phyloP scores from a whole-genome alignment of 64 coral and sea anemone genomes.

The Stichodactyla mertensii region DNA sequence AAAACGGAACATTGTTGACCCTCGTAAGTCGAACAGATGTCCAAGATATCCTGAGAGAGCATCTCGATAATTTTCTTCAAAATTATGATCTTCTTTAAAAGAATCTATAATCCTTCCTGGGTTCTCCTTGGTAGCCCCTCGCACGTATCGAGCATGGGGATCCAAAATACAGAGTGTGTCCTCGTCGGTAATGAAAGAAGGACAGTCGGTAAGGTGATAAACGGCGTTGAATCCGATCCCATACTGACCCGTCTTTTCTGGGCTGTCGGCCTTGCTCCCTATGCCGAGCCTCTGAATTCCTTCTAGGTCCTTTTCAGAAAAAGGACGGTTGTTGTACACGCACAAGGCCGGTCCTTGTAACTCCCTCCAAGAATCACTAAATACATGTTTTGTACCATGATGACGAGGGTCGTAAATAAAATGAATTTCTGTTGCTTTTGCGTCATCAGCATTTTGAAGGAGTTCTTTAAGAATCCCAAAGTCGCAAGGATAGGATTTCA shows the following conservation, averaged over 20 bases:
- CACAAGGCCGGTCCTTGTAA: constrained; percentile 71
- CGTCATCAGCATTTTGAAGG: constrained; percentile 69
- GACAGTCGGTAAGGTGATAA: constrained; percentile 80
- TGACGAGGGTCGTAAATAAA: constrained; percentile 67
- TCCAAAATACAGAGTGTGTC: constrained; percentile 81
- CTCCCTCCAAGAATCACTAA: constrained; percentile 63
- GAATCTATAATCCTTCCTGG: constrained; percentile 63
- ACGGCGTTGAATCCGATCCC: constrained; percentile 79
- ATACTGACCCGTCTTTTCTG: constrained; percentile 70
- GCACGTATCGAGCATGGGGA: constrained; percentile 65
- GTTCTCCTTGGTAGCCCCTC: constrained; percentile 27
- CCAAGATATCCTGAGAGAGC: constrained; percentile 73
- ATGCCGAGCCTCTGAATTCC: constrained; percentile 58
- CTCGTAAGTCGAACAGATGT: constrained; percentile 61
- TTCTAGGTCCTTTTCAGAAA: constrained; percentile 44
- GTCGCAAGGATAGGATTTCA: constrained; percentile 76
- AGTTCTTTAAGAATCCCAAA: constrained; percentile 48
- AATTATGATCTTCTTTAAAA: constrained; percentile 37
- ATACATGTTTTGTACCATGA: constrained; percentile 30
- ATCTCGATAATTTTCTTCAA: constrained; percentile 60
- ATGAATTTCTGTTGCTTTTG: constrained; percentile 74
- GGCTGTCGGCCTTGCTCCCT: constrained; percentile 64
- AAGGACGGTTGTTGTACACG: constrained; percentile 51
- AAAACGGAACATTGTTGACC: constrained; percentile 75
- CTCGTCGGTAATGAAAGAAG: constrained; percentile 75